phyloP scores from a whole-genome alignment of 2,888 invertebrate genomes.

The Parnassius apollo region DNA sequence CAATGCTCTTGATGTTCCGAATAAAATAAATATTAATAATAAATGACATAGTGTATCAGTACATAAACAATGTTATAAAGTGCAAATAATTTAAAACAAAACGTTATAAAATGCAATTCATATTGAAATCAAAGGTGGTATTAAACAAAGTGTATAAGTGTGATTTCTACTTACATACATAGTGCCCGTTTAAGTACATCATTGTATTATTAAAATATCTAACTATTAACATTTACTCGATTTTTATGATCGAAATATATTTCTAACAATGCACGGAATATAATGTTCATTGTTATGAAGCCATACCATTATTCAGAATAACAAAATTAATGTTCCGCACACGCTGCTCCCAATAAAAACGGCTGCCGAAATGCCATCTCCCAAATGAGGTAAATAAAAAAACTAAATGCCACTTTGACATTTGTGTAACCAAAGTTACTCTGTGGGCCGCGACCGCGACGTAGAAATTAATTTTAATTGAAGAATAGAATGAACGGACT shows the following conservation, averaged over 20 bases:
- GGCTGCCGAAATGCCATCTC: conserved; percentile 69
- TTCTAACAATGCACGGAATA: conserved; percentile 24
- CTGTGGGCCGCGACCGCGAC: conserved; percentile 26
- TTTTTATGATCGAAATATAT: conserved; percentile 17
- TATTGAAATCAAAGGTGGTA: no score
- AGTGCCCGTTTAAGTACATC: no score
- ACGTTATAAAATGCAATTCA: no score
- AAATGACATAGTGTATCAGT: no score
- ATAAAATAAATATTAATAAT: no score
- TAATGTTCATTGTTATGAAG: conserved; percentile 38
- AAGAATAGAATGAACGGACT: background rate
- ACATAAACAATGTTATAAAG: no score
- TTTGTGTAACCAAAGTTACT: conserved; percentile 50
- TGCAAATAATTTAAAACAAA: no score
- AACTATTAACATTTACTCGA: background rate
- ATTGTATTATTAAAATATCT: background rate
- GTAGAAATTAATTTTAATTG: background rate
- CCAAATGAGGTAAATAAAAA: conserved; percentile 77
- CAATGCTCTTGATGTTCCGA: no score
- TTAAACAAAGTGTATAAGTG: no score
- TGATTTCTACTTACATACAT: no score
- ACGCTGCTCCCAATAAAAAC: conserved; percentile 67
- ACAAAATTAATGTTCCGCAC: conserved; percentile 77
- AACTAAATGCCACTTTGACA: conserved; percentile 68
- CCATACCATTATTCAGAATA: conserved; percentile 41